Conservation (phyloP, 2,113 vertebrate species). For the Atherinomorus stipes region DNA sequence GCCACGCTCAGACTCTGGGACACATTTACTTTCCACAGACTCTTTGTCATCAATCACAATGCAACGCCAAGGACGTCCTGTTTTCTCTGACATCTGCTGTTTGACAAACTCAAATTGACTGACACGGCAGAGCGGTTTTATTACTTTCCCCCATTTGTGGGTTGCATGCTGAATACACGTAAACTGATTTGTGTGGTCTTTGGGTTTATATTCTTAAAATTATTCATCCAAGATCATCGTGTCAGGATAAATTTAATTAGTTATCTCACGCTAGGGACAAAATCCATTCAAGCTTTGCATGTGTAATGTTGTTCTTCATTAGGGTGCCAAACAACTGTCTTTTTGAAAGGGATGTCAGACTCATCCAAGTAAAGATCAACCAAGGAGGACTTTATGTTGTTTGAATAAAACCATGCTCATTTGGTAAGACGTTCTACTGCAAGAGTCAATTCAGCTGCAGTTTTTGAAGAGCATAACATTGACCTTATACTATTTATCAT, state of each 20-base stretch:
- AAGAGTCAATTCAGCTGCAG: background rate
- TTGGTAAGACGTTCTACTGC: constrained; percentile 24
- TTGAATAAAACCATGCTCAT: constrained; percentile 22
- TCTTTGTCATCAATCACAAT: constrained; percentile 71
- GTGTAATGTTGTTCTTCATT: constrained; percentile 11
- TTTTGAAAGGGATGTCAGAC: background rate
- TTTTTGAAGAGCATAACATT: constrained; percentile 57
- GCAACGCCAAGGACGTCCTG: constrained; percentile 70
- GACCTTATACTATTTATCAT: constrained; percentile 49
- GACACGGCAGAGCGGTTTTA: constrained; percentile 47
- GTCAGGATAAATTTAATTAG: constrained; percentile 4
- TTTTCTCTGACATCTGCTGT: constrained; percentile 72
- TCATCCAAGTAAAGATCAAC: constrained; percentile 3
- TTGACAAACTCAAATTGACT: constrained; percentile 67
- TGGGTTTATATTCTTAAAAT: constrained; percentile 10
- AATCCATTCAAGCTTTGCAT: constrained; percentile 5
- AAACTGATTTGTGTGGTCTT: constrained; percentile 17
- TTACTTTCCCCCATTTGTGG: constrained; percentile 19
- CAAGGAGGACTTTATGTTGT: constrained; percentile 11
- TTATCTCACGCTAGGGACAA: constrained; percentile 5
- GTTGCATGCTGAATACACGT: constrained; percentile 16
- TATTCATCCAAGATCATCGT: constrained; percentile 9
- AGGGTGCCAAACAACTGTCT: background rate
- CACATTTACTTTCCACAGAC: constrained; percentile 64
- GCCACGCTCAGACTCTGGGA: constrained; percentile 55